Base-by-base conservation (phyloP, 2,797 vertebrate species). In the Sarcoramphus papa region DNA sequence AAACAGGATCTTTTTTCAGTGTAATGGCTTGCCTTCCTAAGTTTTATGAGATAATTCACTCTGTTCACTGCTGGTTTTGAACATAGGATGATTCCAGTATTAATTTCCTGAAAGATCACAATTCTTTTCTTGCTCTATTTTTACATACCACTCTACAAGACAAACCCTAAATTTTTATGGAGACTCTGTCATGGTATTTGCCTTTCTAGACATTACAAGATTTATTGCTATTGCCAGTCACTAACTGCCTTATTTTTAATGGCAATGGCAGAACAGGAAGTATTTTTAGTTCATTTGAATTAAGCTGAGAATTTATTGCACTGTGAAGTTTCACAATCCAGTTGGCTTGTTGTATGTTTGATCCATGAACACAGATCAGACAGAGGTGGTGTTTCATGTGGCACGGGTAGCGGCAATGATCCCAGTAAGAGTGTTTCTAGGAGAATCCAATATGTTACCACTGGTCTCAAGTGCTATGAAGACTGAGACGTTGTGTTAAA, bases 391-490 rank as follows among this genome's bases (percentile, higher is more conserved):
- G 59, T 14, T 81, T 51, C 5, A 3, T 10, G 41, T 8, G 23
- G 35, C 14, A 10, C 5, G 5, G 19, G 25, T 6, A 20, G 68
- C 37, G 63, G 59, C 43, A 63, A 30, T 1, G 3, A 73, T 30
- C 24, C 47, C 35, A 37, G 7, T 3, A 18, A 22, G 22, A 30
- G 12, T 3, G 48, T 19, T 81, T 35, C 35, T 18, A 30, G 51
- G 70, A 70, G 27, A 79, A 73, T 18, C 45, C 13, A n/a, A 30
- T 0, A 2, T 4, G 12, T 25, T 24, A 56, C 22, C 10, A 6
- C 47, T n/a, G 17, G 2, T 56, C 18, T 53, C 2, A 2, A 84
- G 54, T 47, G 6, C 10, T 22, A 5, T 0, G 4, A 50, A 30
- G 43, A 20, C 60, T 31, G 15, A n/a, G 18, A 60, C 35, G 7